Conservation (phyloP, 2,797 vertebrate genomes). For the Loris lydekkerianus region DNA sequence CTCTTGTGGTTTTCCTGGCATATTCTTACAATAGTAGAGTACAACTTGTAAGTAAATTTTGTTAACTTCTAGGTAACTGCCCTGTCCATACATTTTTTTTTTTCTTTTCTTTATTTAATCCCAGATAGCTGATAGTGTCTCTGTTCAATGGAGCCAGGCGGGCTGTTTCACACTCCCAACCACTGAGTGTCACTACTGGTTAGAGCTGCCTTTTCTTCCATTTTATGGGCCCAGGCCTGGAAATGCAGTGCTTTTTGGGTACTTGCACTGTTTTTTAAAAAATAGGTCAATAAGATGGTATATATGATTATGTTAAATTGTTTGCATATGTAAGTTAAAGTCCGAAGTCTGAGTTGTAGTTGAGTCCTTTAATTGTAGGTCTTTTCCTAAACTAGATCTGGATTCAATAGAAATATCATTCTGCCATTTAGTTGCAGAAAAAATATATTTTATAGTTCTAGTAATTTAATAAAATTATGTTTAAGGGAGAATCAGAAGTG, state of each 20-base stretch:
- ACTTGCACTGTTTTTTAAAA: background rate
- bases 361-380: background rate
- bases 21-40: background rate
- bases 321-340: too few relatives aligned
- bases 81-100: background rate
- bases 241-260: background rate
- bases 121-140: background rate
- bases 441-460: background rate
- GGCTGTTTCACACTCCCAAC: rapidly evolving
- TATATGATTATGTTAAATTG: too few relatives aligned
- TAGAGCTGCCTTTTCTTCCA: background rate
- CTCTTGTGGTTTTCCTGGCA: background rate
- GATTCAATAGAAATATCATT: background rate
- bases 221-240: background rate
- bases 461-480: background rate
- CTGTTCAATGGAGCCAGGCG: background rate
- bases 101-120: background rate
- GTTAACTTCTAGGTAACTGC: background rate
- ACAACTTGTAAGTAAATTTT: background rate
- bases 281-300: too few relatives aligned
- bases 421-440: background rate
- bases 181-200: background rate
- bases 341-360: too few relatives aligned
- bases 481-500: background rate
- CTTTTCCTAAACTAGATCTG: background rate